A percentile compares a stretch with the other conserved stretches of the same genome.
Evolutionary conservation across 35 echinoderm and acorn worm genomes (phyloP).

Genomic region (Diadema setosum): DNA sequence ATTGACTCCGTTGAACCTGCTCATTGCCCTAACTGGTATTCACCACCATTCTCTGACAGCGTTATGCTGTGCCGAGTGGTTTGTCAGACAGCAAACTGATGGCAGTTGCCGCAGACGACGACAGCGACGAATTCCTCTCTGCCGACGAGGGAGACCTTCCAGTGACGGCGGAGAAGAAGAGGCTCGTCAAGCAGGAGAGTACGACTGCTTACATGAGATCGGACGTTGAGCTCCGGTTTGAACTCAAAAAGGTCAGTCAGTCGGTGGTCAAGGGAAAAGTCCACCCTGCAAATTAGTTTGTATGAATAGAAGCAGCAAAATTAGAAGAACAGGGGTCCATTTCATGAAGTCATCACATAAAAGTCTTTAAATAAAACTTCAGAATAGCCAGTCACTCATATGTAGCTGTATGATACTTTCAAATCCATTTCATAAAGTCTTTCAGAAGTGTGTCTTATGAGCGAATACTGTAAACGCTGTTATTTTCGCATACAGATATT

Average conservation of each 20-base stretch:
- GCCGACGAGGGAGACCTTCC: conserved; percentile 27
- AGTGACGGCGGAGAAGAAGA: not conserved
- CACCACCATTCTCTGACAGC: no score
- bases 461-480: no score
- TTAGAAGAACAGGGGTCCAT: not conserved
- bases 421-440: no score
- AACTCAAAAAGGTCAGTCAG: conserved; percentile 71
- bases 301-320: not conserved
- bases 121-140: conserved; percentile 28
- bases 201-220: conserved; percentile 35
- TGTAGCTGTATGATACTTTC: no score
- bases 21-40: no score
- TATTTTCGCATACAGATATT: no score
- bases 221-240: conserved; percentile 82
- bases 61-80: not conserved
- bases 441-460: no score
- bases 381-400: no score
- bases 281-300: no score
- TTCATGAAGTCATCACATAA: no score
- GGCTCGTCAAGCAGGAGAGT: conserved; percentile 14
- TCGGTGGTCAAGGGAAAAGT: not conserved
- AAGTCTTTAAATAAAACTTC: no score
- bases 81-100: conserved; percentile 4
- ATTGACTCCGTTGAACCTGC: no score
- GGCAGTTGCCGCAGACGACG: not conserved